Base-by-base conservation (phyloP, 2,113 vertebrate genomes). In the Kryptolebias marmoratus region DNA sequence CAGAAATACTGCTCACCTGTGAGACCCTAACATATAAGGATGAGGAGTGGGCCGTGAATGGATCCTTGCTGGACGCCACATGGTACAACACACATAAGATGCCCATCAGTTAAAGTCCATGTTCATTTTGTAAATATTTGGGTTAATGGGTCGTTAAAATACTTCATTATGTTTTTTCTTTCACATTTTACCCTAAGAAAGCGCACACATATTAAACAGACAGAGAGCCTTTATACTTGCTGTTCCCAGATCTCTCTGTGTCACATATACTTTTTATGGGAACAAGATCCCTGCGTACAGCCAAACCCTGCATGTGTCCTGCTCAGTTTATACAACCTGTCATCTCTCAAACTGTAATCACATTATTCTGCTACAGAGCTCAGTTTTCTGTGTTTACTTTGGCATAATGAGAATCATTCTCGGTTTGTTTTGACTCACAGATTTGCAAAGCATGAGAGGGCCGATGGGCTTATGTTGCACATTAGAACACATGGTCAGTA, bases 401-500 rank as follows among this genome's bases (percentile, higher is more conserved):
- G 77, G 68, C 54, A 60, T 32, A 55, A 48, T 27, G 68, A 56
- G 3, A 74, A 67, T 47, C 15, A 2, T n/a, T 42, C 56, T 47
- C 36, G 48, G 60, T 64, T 73, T 66, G 80, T 79, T 73, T 60
- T 31, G 67, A 61, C 18, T 65, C 59, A 47, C 48, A 68, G 69
- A 86, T 71, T 68, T 67, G 60, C 36, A 49, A 27, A 69, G 72
- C 82, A 82, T 27, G 27, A 73, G 44, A 18, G 58, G 64, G 47
- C 60, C 45, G 75, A 68, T 61, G 79, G 62, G 77, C 76, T 86
- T 77, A 60, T 49, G 7, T 47, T 80, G 84, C 79, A 75, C 83
- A 75, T 83, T 75, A 74, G 79, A 77, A 78, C 86, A 89, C 80
- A 90, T 87, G 86, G 76, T 78, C 75, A 53, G 58, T 45, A 66